Percentiles rank a stretch among this genome's conserved stretches.
Evolutionary conservation across 1,140 invertebrate genomes (phyloP).

Genomic region (Heliconius nattereri): DNA sequence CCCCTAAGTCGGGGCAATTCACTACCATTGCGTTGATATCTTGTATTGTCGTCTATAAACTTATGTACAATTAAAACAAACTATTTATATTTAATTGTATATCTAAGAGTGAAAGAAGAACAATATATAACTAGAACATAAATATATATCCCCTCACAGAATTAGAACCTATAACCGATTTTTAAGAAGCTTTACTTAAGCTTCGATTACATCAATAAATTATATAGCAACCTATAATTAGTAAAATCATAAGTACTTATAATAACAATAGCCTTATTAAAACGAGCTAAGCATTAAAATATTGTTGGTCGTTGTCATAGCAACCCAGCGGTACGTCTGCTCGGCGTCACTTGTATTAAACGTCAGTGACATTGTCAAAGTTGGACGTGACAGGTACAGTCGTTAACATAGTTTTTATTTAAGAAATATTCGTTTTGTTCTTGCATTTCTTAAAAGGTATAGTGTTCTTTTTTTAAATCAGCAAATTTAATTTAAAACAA

Average conservation of each 20-base stretch:
- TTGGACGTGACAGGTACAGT: not conserved
- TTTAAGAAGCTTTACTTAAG: too few relatives aligned
- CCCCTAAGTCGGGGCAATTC: too few relatives aligned
- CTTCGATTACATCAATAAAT: not conserved
- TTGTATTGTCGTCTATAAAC: too few relatives aligned
- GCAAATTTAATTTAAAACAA: not conserved
- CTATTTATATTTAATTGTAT: too few relatives aligned
- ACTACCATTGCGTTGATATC: too few relatives aligned
- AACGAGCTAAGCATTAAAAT: conserved; percentile 48
- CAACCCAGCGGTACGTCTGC: conserved; percentile 56
- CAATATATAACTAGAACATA: too few relatives aligned
- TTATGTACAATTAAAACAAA: too few relatives aligned
- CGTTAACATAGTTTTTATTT: not conserved
- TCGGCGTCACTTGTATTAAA: conserved; percentile 58
- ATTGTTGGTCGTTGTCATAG: conserved; percentile 61
- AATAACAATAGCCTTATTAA: conserved; percentile 63
- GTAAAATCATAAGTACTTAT: conserved; percentile 42
- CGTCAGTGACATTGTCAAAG: conserved; percentile 21
- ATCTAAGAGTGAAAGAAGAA: too few relatives aligned
- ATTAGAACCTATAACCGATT: too few relatives aligned
- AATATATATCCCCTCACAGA: too few relatives aligned
- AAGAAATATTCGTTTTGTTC: not conserved
- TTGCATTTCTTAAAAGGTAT: not conserved
- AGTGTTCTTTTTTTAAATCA: not conserved
- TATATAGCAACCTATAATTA: conserved; percentile 43